Evolutionary conservation across 2,113 vertebrate genomes (phyloP), one percentile per base, ranked within the genome.

Genomic region (Serinus canaria): DNA sequence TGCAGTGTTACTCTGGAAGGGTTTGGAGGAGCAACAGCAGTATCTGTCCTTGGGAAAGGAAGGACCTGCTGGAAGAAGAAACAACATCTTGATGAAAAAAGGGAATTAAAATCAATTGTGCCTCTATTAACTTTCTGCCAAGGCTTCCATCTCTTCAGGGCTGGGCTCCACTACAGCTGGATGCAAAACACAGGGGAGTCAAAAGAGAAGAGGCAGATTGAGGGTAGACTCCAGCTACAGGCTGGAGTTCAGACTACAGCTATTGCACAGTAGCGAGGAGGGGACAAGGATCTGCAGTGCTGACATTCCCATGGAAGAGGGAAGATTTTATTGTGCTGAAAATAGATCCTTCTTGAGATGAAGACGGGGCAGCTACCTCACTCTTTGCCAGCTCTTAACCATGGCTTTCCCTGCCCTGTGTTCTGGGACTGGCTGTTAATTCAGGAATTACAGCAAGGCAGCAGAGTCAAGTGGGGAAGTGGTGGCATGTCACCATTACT

Each of bases 321-420:
- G 43, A 68, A 74, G 66, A 86, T 81, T 90, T 73, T 58, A 11
- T 53, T 15, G 1, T 63, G 47, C 67, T 83, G 84, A 95, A 95
- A 95, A 95, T 66, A 95, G 78, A 92, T 47, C 31, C 55, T 88
- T 81, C 85, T 52, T 84, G 60, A 88, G 78, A 63, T 69, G 19
- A 10, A 93, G 59, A 67, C 23, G 0, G 2, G 68, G 50, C 87
- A 90, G 75, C 87, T 95, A 70, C 59, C 19, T 91, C 39, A 15
- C 18, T 15, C 30, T 72, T 16, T 85, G 50, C 13, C 50, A 77
- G 0, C 5, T 25, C 19, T 73, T 55, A 69, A 31, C 77, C 33
- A 5, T 3, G 35, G 19, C 35, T 89, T 83, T 21, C 9, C 27
- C 35, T 75, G 16, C 10, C 41, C 35, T 1, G 0, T 47, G 23